These are phyloP conservation scores for Andrena flavipes DNA, from an alignment of 2,888 invertebrate genomes.

Conservation along the genomic window DNA sequence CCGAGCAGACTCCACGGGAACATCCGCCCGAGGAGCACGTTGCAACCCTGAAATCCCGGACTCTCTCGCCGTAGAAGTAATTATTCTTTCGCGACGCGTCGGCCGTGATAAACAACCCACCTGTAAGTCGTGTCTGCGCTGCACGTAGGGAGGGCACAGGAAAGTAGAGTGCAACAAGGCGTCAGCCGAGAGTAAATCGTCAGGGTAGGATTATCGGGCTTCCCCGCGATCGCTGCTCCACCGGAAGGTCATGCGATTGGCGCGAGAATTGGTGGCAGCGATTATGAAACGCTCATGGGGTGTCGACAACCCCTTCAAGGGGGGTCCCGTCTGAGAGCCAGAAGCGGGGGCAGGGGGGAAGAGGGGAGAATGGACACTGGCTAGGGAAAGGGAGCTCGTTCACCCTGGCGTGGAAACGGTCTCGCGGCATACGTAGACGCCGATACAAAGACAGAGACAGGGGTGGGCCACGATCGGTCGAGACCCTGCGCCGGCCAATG, in stretches of 20 bases:
- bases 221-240: neutral
- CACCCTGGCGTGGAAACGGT: constrained; percentile 4
- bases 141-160: constrained; percentile 1
- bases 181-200: constrained; percentile 27
- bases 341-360: too few species aligned
- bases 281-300: neutral
- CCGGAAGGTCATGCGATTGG: constrained; percentile 14
- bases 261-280: neutral
- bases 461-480: constrained; percentile 77
- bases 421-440: constrained; percentile 56
- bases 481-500: constrained; percentile 83
- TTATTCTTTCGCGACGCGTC: constrained; percentile 62
- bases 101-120: constrained; percentile 63
- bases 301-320: too few species aligned
- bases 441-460: constrained; percentile 64
- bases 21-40: neutral
- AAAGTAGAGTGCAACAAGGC: constrained; percentile 40
- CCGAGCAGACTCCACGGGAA: too few species aligned
- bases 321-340: neutral
- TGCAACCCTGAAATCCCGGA: constrained; percentile 30
- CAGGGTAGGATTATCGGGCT: constrained; percentile 27
- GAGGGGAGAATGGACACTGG: constrained; percentile 54
- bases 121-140: constrained; percentile 55
- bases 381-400: constrained; percentile 47
- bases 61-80: constrained; percentile 42